A percentile compares a stretch with the other conserved stretches of the same genome.
Evolutionary conservation across 2,888 invertebrate species (phyloP).

Genomic region (Mycalesis mineus): DNA sequence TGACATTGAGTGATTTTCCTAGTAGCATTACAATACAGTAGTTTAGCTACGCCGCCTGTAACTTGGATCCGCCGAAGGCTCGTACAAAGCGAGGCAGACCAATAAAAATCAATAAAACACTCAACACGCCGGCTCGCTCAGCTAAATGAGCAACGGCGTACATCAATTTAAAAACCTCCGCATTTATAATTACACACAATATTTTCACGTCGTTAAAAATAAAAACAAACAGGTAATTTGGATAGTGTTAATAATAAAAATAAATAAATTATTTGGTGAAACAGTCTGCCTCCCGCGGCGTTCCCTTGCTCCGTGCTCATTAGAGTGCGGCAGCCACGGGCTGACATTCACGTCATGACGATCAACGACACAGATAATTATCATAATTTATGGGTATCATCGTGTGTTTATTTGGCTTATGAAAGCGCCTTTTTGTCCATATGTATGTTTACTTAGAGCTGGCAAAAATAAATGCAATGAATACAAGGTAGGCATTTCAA

Average conservation of each 20-base stretch:
- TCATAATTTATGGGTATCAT: slow-evolving; percentile 23
- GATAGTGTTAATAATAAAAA: slow-evolving; percentile 72
- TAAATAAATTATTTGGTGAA: slow-evolving; percentile 56
- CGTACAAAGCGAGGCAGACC: slow-evolving; percentile 14
- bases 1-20: too few species aligned
- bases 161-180: slow-evolving; percentile 63
- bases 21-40: too few species aligned
- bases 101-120: slow-evolving; percentile 67
- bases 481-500: background rate
- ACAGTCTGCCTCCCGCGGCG: slow-evolving; percentile 54
- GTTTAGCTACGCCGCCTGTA: background rate
- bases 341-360: slow-evolving; percentile 23
- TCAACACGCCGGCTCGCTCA: slow-evolving; percentile 42
- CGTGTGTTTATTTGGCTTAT: slow-evolving; percentile 8
- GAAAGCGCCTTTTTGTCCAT: background rate
- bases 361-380: slow-evolving; percentile 27
- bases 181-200: slow-evolving; percentile 72
- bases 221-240: slow-evolving; percentile 74
- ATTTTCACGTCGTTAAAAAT: slow-evolving; percentile 73
- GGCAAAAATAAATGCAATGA: background rate
- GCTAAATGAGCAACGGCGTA: slow-evolving; percentile 60
- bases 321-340: slow-evolving; percentile 24
- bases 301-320: slow-evolving; percentile 32
- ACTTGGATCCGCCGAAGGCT: background rate
- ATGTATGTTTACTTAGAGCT: background rate